Evolutionary conservation across 2,888 invertebrate species (phyloP).

Genomic region (Cordilura impudica): DNA sequence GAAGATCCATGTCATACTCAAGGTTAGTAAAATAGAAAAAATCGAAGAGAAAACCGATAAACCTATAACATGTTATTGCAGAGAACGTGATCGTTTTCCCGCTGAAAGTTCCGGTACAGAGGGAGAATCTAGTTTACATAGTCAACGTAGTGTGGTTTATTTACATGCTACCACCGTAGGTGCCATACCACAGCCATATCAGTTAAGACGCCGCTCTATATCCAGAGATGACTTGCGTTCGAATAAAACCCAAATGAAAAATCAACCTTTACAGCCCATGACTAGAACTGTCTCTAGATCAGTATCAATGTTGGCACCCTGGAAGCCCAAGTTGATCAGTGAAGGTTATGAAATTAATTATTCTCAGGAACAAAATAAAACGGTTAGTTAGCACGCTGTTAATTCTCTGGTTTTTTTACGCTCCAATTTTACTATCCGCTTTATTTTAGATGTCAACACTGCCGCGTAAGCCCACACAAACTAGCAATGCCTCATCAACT

Average conservation of each 20-base stretch:
- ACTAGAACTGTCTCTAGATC: slow-evolving; percentile 87
- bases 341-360: slow-evolving; percentile 89
- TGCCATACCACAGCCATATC: slow-evolving; percentile 88
- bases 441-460: slow-evolving; percentile 71
- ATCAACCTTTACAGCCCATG: slow-evolving; percentile 77
- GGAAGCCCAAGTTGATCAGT: slow-evolving; percentile 86
- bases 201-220: slow-evolving; percentile 82
- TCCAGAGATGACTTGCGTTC: slow-evolving; percentile 88
- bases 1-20: slow-evolving; percentile 67
- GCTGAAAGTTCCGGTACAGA: slow-evolving; percentile 82
- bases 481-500: slow-evolving; percentile 71
- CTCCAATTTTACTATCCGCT: background rate
- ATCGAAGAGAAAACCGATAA: background rate
- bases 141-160: slow-evolving; percentile 90
- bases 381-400: slow-evolving; percentile 64
- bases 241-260: slow-evolving; percentile 74
- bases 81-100: slow-evolving; percentile 76
- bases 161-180: slow-evolving; percentile 92
- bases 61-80: slow-evolving; percentile 41
- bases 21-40: slow-evolving; percentile 63
- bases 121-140: slow-evolving; percentile 88
- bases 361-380: slow-evolving; percentile 80
- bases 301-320: slow-evolving; percentile 90
- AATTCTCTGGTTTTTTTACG: background rate
- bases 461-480: slow-evolving; percentile 73